A percentile compares a stretch with the other conserved stretches of the same genome.
These are phyloP conservation scores for Alcedo atthis DNA, from an alignment of 2,797 vertebrate species.

Conservation along the genomic window DNA sequence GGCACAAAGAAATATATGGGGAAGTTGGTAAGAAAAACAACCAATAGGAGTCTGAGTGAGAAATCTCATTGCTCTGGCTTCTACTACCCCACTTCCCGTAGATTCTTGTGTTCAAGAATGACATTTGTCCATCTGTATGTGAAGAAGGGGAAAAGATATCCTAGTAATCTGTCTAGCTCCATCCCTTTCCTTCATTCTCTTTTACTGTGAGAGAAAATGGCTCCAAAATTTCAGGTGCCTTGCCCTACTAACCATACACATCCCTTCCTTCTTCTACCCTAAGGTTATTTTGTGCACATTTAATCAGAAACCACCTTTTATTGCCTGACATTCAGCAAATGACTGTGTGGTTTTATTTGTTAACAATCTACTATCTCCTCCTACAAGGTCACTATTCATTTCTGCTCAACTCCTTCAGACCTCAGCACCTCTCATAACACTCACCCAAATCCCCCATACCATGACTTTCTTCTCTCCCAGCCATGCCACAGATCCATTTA, in stretches of 20 bases:
- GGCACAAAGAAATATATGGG: not conserved
- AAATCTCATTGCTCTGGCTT: not conserved
- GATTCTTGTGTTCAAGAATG: not conserved
- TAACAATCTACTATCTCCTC: not conserved
- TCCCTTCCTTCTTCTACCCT: not conserved
- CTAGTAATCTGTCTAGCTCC: not conserved
- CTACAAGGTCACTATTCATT: not conserved
- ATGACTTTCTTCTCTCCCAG: not conserved
- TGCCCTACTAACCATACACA: not conserved
- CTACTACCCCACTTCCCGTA: not conserved
- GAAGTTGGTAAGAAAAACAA: not conserved
- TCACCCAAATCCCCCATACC: not conserved
- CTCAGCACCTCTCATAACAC: not conserved
- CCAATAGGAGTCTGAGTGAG: not conserved
- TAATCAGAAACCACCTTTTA: not conserved
- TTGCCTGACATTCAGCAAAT: not conserved
- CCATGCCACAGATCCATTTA: not conserved
- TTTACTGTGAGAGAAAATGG: not conserved
- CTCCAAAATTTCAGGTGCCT: not conserved
- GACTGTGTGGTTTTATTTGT: not conserved
- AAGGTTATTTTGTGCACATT: not conserved
- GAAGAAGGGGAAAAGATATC: not conserved
- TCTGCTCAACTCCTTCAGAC: not conserved
- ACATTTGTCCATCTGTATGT: not conserved
- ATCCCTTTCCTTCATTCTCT: not conserved